Percentiles rank a stretch among this genome's conserved stretches.
phyloP scores from a whole-genome alignment of 2,888 invertebrate species.

The Microchrysa polita region DNA sequence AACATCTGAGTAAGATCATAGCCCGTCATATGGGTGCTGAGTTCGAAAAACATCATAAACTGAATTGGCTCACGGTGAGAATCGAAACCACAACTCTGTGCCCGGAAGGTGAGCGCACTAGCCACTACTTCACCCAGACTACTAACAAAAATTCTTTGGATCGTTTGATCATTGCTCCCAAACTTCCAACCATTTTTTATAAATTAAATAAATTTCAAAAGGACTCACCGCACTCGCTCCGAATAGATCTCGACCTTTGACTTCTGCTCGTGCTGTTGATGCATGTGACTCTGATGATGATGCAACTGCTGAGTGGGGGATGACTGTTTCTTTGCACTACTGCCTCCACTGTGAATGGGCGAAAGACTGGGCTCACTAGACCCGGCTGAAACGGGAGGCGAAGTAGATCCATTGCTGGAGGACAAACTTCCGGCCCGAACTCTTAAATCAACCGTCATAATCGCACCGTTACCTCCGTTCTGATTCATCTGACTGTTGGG shows the following conservation, averaged over 20 bases:
- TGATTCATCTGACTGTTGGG: constrained; percentile 56
- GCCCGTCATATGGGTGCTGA: no score
- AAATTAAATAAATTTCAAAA: not conserved
- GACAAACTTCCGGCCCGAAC: constrained; percentile 80
- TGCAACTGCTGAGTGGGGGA: constrained; percentile 52
- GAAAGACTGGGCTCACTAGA: constrained; percentile 79
- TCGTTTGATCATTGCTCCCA: no score
- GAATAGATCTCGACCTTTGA: constrained; percentile 81
- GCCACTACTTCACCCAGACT: no score
- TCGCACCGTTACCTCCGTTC: constrained; percentile 24
- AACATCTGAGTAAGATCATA: no score
- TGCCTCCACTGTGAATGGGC: constrained; percentile 70
- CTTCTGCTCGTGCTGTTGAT: constrained; percentile 66
- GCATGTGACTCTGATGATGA: constrained; percentile 50
- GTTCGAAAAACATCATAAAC: no score
- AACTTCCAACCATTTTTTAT: no score
- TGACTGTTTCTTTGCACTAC: constrained; percentile 54
- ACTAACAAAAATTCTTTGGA: no score
- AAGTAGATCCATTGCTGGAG: constrained; percentile 81
- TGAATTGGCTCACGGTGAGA: no score
- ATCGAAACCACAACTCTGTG: no score
- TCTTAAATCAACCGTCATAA: constrained; percentile 65
- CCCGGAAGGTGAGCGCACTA: no score
- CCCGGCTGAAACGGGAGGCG: constrained; percentile 80
- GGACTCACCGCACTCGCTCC: constrained; percentile 83